phyloP scores from a whole-genome alignment of 2,797 vertebrate species.

The Notamacropus eugenii region DNA sequence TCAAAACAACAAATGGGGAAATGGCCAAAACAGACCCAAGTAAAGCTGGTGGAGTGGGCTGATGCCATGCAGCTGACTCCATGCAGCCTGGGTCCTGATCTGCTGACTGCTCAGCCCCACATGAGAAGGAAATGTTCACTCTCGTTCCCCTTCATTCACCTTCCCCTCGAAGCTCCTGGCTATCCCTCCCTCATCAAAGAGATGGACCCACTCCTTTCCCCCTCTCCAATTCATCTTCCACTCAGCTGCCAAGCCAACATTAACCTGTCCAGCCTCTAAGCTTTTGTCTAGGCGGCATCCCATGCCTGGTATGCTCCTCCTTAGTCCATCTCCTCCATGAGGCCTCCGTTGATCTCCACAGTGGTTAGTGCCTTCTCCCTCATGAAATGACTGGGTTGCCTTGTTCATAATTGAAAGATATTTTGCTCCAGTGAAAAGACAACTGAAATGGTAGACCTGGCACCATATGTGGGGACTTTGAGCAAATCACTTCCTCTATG shows the following conservation, averaged over 20 bases:
- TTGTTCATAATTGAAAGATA: background rate
- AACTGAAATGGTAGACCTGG: background rate
- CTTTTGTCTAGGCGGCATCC: background rate
- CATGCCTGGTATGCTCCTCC: background rate
- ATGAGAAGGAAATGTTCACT: background rate
- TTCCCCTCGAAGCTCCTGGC: no score
- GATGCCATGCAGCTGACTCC: background rate
- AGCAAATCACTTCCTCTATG: background rate
- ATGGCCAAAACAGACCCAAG: background rate
- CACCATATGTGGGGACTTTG: background rate
- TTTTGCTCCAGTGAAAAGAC: background rate
- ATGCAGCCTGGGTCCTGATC: background rate
- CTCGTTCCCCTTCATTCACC: background rate
- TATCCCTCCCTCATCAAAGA: background rate
- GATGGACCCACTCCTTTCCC: background rate
- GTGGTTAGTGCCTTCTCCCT: background rate
- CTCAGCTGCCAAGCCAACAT: background rate
- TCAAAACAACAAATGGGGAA: background rate
- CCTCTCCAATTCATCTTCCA: background rate
- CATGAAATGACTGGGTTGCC: background rate
- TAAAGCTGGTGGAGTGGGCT: background rate
- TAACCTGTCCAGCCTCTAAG: background rate
- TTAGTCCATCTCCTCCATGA: background rate
- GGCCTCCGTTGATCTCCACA: background rate
- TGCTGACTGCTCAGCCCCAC: background rate